Base-by-base conservation (phyloP, 35 echinoderm and acorn worm genomes). In the Eucidaris tribuloides region DNA sequence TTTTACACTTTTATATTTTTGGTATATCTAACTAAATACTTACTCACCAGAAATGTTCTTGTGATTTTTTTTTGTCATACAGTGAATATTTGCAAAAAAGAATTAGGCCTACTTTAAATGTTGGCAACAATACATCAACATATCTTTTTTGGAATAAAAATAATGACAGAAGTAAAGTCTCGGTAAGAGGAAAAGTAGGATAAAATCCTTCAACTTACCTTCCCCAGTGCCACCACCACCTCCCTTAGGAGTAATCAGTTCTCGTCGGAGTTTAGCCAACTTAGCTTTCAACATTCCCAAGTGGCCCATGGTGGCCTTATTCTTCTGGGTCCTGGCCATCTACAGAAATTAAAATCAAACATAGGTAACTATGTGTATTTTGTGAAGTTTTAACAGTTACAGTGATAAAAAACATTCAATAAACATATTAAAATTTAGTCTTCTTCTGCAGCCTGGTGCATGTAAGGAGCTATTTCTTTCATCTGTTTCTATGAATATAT, bases 251-350 rank as follows among this genome's bases (percentile, higher is more conserved):
- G 96, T 93, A 29, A 99, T 99, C 7, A 99, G 74, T 44, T 99
- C 96, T 78, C 96, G 30, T 81, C 91, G 86, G 39, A 99, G 80
- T 44, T 99, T 99, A 13, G 96, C 96, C n/a, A 99, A 71, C 18
- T 91, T 82, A 34, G 96, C 96, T 56, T 99, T 99, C 4, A 99
- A 72, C 44, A 99, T 79, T 84, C 96, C 96, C 41, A 99, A 84
- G 87, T 99, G 96, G 33, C 81, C 71, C 33, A 80, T 90, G 20
- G 96, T 99, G 3, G 90, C 90, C 71, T 99, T 99, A 71, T 99
- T 99, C 35, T 79, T 93, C 78, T 99, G 96, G 19, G 96, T 99
- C 15, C 96, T 57, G 52, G 96, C 90, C 96, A 99, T 99, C 96
- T 99, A 45, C n/a, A n/a, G n/a, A n/a, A n/a, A n/a, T n/a, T 57